A percentile compares a stretch with the other conserved stretches of the same genome.
phyloP scores from a whole-genome alignment of 92 coral and sea anemone genomes.

The Pocillopora meandrina region DNA sequence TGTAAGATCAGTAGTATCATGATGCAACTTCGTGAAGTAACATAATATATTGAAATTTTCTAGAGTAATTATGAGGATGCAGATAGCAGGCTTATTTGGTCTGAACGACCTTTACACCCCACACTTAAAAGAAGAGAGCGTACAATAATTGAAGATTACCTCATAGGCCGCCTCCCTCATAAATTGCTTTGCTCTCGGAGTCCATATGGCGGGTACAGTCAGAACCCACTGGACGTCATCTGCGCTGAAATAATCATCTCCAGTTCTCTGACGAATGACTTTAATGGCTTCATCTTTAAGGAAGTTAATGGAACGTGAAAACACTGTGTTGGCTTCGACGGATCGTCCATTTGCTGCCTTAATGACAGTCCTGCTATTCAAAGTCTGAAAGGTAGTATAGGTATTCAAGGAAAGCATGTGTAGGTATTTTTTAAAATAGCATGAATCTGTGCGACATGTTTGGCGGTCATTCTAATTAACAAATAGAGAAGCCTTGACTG shows the following conservation, averaged over 20 bases:
- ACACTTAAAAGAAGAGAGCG: too few species aligned
- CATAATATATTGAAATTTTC: too few species aligned
- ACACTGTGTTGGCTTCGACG: neutral
- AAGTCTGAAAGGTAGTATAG: neutral
- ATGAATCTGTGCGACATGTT: too few species aligned
- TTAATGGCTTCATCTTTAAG: neutral
- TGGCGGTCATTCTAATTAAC: too few species aligned
- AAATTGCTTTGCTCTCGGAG: constrained; percentile 4
- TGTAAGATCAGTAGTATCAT: too few species aligned
- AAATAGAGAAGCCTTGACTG: too few species aligned
- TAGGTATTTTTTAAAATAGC: too few species aligned
- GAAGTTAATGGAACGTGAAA: neutral
- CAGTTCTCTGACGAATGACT: neutral
- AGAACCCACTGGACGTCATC: neutral
- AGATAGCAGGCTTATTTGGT: too few species aligned
- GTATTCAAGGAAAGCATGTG: too few species aligned
- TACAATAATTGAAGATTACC: neutral
- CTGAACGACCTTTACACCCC: too few species aligned
- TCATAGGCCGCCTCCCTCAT: constrained; percentile 8
- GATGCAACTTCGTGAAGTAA: too few species aligned
- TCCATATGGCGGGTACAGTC: constrained; percentile 5
- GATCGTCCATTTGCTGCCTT: neutral
- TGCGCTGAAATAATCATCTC: neutral
- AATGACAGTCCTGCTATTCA: neutral
- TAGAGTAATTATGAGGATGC: too few species aligned